These are phyloP conservation scores for Xestia sexstrigata DNA, from an alignment of 2,888 invertebrate genomes.

Conservation along the genomic window DNA sequence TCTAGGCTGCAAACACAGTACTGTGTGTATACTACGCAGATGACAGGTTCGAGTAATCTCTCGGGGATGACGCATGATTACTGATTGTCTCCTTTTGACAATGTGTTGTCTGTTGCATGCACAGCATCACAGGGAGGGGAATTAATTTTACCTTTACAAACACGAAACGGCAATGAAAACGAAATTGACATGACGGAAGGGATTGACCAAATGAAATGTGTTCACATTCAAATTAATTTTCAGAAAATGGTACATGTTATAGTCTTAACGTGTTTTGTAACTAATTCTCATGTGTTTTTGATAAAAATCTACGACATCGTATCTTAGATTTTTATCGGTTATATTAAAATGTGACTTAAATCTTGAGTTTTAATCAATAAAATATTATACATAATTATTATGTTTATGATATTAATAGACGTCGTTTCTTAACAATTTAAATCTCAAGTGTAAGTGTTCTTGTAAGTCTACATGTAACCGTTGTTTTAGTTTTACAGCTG, in stretches of 20 bases:
- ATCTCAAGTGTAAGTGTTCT: constrained; percentile 22
- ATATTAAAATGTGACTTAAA: not conserved
- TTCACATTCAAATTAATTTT: not conserved
- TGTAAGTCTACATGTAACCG: constrained; percentile 42
- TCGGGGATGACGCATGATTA: constrained; percentile 67
- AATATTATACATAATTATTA: not conserved
- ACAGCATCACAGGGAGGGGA: constrained; percentile 35
- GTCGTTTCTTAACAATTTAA: not conserved
- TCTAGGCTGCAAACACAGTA: constrained; percentile 41
- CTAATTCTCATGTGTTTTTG: constrained; percentile 20
- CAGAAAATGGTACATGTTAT: too few relatives aligned
- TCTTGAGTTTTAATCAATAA: constrained; percentile 25
- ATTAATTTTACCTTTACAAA: constrained; percentile 49
- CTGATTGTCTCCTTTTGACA: constrained; percentile 68
- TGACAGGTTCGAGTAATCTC: constrained; percentile 65
- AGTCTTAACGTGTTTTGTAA: not conserved
- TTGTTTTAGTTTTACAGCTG: constrained; percentile 44
- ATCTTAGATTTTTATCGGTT: not conserved
- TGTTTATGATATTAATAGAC: not conserved
- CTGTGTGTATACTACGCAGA: constrained; percentile 48
- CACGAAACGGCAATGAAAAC: constrained; percentile 24
- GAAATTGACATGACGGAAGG: constrained; percentile 10
- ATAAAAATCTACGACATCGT: constrained; percentile 18
- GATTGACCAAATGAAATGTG: constrained; percentile 16
- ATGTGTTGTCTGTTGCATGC: constrained; percentile 59